These are phyloP conservation scores for Chamaea fasciata DNA, from an alignment of 2,113 vertebrate species.

Conservation along the genomic window DNA sequence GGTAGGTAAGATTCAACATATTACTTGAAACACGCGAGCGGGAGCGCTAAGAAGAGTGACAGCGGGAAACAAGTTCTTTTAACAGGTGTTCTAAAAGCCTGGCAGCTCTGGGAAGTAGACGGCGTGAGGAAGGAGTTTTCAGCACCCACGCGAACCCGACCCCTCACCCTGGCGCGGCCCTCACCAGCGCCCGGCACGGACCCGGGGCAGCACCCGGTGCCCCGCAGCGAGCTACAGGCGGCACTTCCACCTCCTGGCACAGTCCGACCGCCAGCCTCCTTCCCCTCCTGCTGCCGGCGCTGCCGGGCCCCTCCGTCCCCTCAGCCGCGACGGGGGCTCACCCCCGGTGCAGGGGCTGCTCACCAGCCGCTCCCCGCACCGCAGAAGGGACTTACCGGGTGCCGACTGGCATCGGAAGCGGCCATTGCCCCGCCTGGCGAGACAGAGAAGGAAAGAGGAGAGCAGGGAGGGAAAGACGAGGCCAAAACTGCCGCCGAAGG, in stretches of 20 bases:
- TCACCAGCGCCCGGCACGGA: neutral
- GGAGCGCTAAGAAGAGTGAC: neutral
- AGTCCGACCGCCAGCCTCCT: neutral
- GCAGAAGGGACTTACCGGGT: constrained; percentile 4
- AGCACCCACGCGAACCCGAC: accelerated
- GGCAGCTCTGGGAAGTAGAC: accelerated
- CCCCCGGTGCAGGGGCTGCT: neutral
- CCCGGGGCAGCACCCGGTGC: no score
- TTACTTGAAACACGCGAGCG: accelerated
- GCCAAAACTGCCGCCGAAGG: neutral
- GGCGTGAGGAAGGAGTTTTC: no score
- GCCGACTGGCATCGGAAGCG: neutral
- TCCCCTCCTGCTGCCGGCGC: neutral
- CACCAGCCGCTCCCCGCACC: neutral
- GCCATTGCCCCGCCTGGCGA: neutral
- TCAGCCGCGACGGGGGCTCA: neutral
- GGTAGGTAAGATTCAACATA: accelerated
- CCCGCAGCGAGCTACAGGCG: no score
- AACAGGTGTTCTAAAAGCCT: neutral
- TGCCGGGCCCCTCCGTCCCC: neutral
- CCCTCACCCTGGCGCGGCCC: neutral
- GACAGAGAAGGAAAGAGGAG: neutral
- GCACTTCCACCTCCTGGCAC: neutral
- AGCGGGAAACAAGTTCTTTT: neutral
- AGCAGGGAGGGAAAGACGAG: accelerated